Evolutionary conservation across 2,797 vertebrate species (phyloP).

Genomic region (Oophaga sylvatica): DNA sequence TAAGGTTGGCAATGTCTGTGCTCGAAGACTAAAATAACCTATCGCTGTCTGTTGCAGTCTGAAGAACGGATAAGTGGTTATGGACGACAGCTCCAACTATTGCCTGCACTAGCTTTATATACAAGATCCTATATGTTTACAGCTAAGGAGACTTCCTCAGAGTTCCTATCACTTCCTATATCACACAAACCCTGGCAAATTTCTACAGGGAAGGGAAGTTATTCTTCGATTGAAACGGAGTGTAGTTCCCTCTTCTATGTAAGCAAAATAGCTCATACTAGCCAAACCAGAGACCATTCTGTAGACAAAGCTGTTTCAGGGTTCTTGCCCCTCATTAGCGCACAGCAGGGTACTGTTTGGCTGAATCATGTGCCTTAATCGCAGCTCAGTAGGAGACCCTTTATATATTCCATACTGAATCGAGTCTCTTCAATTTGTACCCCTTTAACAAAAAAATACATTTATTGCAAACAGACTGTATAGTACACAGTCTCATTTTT

Average conservation of each 20-base stretch:
- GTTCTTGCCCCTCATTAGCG: too few relatives aligned
- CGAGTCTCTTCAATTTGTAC: too few relatives aligned
- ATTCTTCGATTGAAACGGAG: background rate
- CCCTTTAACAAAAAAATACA: too few relatives aligned
- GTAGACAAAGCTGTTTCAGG: too few relatives aligned
- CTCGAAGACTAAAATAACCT: background rate
- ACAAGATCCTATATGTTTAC: background rate
- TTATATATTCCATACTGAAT: too few relatives aligned
- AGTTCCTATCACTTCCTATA: slow-evolving; percentile 1
- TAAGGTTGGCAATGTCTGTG: background rate
- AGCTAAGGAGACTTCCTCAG: background rate
- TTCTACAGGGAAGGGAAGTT: background rate
- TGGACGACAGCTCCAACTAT: background rate
- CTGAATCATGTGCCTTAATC: too few relatives aligned
- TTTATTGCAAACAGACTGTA: too few relatives aligned
- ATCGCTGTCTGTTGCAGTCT: background rate
- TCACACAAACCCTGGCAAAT: background rate
- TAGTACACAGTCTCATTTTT: too few relatives aligned
- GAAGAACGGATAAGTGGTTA: background rate
- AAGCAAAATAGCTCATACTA: too few relatives aligned
- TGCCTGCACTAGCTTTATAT: background rate
- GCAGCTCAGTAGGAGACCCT: too few relatives aligned
- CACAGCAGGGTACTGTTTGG: too few relatives aligned
- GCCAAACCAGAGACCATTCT: too few relatives aligned
- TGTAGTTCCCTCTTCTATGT: background rate